Base-by-base conservation (phyloP, 2,888 invertebrate genomes). In the Tipula helvola region DNA sequence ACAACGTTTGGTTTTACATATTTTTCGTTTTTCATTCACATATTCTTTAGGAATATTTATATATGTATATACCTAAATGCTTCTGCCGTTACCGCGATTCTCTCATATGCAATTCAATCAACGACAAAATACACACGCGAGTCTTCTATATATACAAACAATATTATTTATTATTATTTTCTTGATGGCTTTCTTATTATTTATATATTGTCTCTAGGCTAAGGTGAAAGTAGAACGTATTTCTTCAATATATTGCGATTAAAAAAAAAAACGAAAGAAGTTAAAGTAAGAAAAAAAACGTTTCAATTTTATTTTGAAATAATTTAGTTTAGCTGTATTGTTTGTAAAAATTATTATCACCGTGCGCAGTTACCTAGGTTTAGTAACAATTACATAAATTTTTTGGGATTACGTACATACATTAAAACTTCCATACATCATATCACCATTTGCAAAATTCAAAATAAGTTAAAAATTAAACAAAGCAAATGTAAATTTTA, bases 151-250 rank as follows among this genome's bases (percentile, higher is more conserved):
- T 71, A 16, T 16, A 52, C 16, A 52, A 16, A 52, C n/a, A 71
- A 71, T 71, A 71, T 16, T 71, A 28, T 71, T 71, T 71, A 71
- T 71, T 71, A 28, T 71, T 71, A 71, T 71, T 71, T 71, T 18
- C 28, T 71, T 71, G 71, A 28, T 71, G 71, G 71, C 28, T 84
- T 84, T 84, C 84, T 84, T 84, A 84, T 84, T 39, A 5, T 28
- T 84, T 84, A 84, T 84, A 39, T 84, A 39, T 84, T 84, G 41
- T n/a, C 84, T 84, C 84, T 36, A 84, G 41, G 84, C 39, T 41
- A 84, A 84, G 84, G 84, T 84, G 84, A 84, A 84, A 84, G 84
- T 84, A 84, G 84, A 84, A 84, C 84, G 84, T 84, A 84, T 84
- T 84, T 84, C 71, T 71, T 71, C 28, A 28, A 71, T 28, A 71